Evolutionary conservation across 2,113 vertebrate genomes (phyloP).

Genomic region (Arothron firmamentum): DNA sequence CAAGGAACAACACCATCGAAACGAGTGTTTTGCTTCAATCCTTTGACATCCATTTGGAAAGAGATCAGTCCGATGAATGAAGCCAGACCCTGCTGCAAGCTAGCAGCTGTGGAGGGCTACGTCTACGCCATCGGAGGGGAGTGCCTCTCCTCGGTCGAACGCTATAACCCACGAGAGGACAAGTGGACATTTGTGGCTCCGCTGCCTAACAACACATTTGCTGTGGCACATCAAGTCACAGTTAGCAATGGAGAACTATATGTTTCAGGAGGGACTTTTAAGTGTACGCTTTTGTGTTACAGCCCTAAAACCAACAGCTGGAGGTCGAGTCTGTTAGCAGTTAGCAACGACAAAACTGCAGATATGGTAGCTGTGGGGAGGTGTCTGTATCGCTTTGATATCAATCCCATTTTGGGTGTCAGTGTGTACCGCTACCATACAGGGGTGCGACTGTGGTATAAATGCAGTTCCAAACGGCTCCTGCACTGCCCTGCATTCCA

Average conservation of each 20-base stretch:
- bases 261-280: slow-evolving; percentile 83
- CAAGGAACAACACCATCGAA: slow-evolving; percentile 76
- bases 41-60: slow-evolving; percentile 84
- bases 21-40: slow-evolving; percentile 91
- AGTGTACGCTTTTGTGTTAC: slow-evolving; percentile 82
- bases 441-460: slow-evolving; percentile 83
- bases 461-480: slow-evolving; percentile 73
- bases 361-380: slow-evolving; percentile 78
- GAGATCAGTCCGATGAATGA: slow-evolving; percentile 87
- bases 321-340: slow-evolving; percentile 64
- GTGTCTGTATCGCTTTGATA: slow-evolving; percentile 88
- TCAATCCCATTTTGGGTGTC: slow-evolving; percentile 77
- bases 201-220: slow-evolving; percentile 86
- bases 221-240: slow-evolving; percentile 84
- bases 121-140: slow-evolving; percentile 93
- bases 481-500: slow-evolving; percentile 73
- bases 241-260: slow-evolving; percentile 82
- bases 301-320: slow-evolving; percentile 72
- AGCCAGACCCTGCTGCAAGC: slow-evolving; percentile 85
- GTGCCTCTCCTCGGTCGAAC: slow-evolving; percentile 86
- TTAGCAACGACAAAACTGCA: slow-evolving; percentile 74
- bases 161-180: slow-evolving; percentile 85
- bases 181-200: slow-evolving; percentile 84
- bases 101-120: slow-evolving; percentile 83
- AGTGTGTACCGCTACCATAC: slow-evolving; percentile 83